Conservation (phyloP, 2,113 vertebrate genomes). For the Gila orcuttii region DNA sequence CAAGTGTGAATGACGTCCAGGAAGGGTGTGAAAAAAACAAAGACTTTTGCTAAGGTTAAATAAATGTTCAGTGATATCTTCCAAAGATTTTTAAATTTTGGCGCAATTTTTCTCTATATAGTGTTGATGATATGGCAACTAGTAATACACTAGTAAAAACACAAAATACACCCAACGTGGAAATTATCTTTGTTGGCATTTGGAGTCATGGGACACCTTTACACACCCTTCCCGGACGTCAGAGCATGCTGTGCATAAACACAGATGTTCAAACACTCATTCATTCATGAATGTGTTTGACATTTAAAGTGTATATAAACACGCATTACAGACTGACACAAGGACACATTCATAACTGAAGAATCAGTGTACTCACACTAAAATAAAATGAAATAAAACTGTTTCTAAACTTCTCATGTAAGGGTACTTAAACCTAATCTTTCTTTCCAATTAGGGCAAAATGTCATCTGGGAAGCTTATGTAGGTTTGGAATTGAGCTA, state of each 20-base stretch:
- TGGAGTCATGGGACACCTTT: slow-evolving; percentile 51
- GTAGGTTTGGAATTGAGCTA: neutral
- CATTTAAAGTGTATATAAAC: neutral
- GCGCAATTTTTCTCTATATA: too few relatives aligned
- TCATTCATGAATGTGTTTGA: neutral
- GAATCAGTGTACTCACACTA: neutral
- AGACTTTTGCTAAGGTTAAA: too few relatives aligned
- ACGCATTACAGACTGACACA: neutral
- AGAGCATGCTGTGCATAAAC: slow-evolving; percentile 8
- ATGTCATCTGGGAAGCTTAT: neutral
- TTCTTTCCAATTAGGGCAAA: neutral
- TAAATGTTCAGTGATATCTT: too few relatives aligned
- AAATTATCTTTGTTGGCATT: slow-evolving; percentile 63
- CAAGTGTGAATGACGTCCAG: slow-evolving; percentile 11
- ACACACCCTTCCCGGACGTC: slow-evolving; percentile 22
- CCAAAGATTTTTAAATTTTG: too few relatives aligned
- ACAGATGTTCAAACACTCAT: slow-evolving; percentile 41
- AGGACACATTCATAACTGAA: neutral
- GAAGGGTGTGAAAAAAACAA: neutral
- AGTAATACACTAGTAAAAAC: too few relatives aligned
- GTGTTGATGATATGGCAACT: too few relatives aligned
- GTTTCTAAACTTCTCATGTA: neutral
- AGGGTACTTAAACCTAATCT: neutral
- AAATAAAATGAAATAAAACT: neutral
- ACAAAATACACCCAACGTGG: slow-evolving; percentile 49